phyloP scores from a whole-genome alignment of 2,797 vertebrate species.

The Peromyscus eremicus region DNA sequence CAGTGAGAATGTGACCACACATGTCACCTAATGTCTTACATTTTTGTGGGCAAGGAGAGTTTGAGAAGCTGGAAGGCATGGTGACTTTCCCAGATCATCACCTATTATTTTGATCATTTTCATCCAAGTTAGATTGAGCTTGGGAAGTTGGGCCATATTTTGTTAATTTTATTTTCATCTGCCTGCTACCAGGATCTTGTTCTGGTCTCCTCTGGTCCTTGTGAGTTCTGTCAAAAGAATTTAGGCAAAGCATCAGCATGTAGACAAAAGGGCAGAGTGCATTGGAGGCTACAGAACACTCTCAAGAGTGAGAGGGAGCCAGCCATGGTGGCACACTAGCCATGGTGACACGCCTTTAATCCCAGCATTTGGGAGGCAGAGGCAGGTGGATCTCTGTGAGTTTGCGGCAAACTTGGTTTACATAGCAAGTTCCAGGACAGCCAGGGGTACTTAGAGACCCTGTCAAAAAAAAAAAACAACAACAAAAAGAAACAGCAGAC shows the following conservation, averaged over 20 bases:
- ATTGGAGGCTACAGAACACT: not conserved
- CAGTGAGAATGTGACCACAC: not conserved
- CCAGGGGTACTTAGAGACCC: not conserved
- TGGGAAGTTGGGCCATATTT: not conserved
- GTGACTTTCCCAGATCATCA: not conserved
- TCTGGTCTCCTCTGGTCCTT: not conserved
- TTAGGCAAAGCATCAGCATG: not conserved
- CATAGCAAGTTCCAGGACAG: not conserved
- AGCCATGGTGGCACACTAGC: not conserved
- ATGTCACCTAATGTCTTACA: not conserved
- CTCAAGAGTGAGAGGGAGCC: not conserved
- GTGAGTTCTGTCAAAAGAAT: not conserved
- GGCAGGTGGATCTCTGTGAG: not conserved
- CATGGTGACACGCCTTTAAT: not conserved
- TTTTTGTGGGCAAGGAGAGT: not conserved
- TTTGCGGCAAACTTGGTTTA: not conserved
- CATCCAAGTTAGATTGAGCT: constrained; percentile 10
- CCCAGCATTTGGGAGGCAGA: not conserved
- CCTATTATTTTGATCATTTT: constrained; percentile 44
- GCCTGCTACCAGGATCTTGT: not conserved
- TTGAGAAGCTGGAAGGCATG: not conserved
- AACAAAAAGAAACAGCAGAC: no score
- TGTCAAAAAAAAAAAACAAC: no score
- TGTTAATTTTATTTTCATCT: constrained; percentile 13
- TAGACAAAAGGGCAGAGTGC: not conserved